phyloP scores from a whole-genome alignment of 92 coral and sea anemone genomes.

The Zoanthus solanderi region DNA sequence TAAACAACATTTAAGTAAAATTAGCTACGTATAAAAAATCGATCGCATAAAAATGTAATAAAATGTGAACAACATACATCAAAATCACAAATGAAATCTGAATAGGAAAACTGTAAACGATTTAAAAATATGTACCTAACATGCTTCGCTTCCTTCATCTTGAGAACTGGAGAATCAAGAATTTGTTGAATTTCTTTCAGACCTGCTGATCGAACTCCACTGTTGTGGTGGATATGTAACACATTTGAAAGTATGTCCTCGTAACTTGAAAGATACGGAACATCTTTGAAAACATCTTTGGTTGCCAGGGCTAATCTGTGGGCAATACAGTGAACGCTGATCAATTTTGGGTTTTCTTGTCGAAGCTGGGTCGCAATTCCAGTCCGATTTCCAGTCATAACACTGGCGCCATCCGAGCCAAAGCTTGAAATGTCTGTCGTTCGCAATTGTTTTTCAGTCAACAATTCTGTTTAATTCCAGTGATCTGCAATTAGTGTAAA shows the following conservation, averaged over 20 bases:
- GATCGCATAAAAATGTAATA: not conserved
- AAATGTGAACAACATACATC: not conserved
- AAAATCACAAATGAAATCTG: too few species aligned
- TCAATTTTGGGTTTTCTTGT: conserved; percentile 48
- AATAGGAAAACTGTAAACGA: too few species aligned
- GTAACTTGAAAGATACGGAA: conserved; percentile 24
- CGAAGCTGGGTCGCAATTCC: conserved; percentile 41
- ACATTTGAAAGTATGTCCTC: conserved; percentile 34
- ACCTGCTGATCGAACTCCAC: conserved; percentile 25
- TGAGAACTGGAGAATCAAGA: conserved; percentile 29
- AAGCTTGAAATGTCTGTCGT: conserved; percentile 48
- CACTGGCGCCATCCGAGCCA: conserved; percentile 54
- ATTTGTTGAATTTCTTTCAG: conserved; percentile 37
- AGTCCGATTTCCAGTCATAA: conserved; percentile 56
- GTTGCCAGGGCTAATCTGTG: conserved; percentile 43
- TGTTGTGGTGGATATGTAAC: conserved; percentile 30
- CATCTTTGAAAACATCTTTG: conserved; percentile 38
- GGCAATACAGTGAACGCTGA: conserved; percentile 43
- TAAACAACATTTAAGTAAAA: not conserved
- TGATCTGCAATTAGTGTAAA: too few species aligned
- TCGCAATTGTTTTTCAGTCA: conserved; percentile 48
- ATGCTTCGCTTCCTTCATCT: conserved; percentile 38
- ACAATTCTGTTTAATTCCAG: too few species aligned
- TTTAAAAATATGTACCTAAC: not conserved
- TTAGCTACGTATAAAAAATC: not conserved